Evolutionary conservation across 2,113 vertebrate genomes (phyloP), one percentile per base, ranked within the genome.

Genomic region (Lepus timidus): DNA sequence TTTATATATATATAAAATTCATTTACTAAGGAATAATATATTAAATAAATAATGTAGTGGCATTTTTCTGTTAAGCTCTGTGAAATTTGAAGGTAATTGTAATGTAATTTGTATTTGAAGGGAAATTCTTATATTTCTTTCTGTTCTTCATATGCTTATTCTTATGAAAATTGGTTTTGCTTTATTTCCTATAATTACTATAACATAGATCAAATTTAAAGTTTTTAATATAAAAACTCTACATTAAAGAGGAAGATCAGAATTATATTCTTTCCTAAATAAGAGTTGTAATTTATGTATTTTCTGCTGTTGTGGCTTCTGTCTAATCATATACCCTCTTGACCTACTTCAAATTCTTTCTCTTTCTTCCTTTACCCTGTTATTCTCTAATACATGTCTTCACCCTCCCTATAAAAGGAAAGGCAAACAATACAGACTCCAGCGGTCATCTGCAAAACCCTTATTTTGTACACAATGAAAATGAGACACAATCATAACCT

Each of bases 91-190:
- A 86, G 19, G 16, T 55, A 17, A 62, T 27, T 29, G 1, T 27
- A 85, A 9, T 73, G 2, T 17, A 85, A 67, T 91, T 65, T 84
- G 79, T 55, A 90, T 87, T 83, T 67, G 29, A 88, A 88, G 51
- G 14, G 11, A 74, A 91, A 44, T 25, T 71, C 22, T 49, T 84
- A n/a, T 39, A 74, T 79, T 94, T 75, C 13, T 92, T 85, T 80
- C 33, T 85, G 49, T n/a, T 81, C 14, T 3, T 3, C 7, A 22
- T 68, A 22, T 31, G 29, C 9, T 8, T 92, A 39, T 70, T 83
- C 31, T 75, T 58, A 74, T 52, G 33, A 85, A 85, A 82, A 23
- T 7, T 55, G 29, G 3, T 58, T 91, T 79, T 61, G 44, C 49
- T 92, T 90, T 88, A 10, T 78, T 76, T 90, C 31, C 4, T 52